These are phyloP conservation scores for Dolichotis patagonum DNA, from an alignment of 2,113 vertebrate genomes.

Conservation along the genomic window DNA sequence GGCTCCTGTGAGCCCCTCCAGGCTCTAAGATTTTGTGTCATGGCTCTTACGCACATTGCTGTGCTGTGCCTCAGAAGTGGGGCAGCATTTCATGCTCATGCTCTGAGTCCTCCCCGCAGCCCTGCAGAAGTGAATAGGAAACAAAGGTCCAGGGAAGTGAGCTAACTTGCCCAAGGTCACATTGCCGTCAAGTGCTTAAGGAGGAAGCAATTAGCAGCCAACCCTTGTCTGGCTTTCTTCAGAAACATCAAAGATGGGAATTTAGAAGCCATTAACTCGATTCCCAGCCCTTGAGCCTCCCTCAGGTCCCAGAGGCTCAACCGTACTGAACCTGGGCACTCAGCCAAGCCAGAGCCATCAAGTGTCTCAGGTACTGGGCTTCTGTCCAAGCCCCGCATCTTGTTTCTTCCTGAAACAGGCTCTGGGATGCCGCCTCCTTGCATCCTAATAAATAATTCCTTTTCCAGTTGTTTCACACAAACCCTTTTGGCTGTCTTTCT, in stretches of 20 bases:
- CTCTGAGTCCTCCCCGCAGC: neutral
- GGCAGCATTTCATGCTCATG: neutral
- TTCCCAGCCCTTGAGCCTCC: constrained; percentile 16
- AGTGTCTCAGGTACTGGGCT: constrained; percentile 50
- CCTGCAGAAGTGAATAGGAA: neutral
- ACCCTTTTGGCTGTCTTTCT: neutral
- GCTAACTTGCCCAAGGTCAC: constrained; percentile 28
- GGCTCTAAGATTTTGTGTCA: neutral
- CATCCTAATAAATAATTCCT: constrained; percentile 56
- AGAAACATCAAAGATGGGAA: constrained; percentile 63
- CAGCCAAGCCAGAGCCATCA: constrained; percentile 46
- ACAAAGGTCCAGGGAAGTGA: neutral
- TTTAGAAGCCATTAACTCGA: constrained; percentile 69
- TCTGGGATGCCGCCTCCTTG: constrained; percentile 42
- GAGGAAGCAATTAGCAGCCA: constrained; percentile 66
- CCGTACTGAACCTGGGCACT: constrained; percentile 25
- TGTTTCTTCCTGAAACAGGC: constrained; percentile 61
- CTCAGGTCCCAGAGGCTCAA: neutral
- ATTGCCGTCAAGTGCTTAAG: constrained; percentile 41
- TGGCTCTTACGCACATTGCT: neutral
- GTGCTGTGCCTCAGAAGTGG: neutral
- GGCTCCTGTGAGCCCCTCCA: neutral
- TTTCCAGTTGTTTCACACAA: neutral
- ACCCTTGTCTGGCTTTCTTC: constrained; percentile 53
- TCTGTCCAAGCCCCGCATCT: constrained; percentile 23